Evolutionary conservation across 2,888 invertebrate species (phyloP).

Genomic region (Scaptomyza flava): DNA sequence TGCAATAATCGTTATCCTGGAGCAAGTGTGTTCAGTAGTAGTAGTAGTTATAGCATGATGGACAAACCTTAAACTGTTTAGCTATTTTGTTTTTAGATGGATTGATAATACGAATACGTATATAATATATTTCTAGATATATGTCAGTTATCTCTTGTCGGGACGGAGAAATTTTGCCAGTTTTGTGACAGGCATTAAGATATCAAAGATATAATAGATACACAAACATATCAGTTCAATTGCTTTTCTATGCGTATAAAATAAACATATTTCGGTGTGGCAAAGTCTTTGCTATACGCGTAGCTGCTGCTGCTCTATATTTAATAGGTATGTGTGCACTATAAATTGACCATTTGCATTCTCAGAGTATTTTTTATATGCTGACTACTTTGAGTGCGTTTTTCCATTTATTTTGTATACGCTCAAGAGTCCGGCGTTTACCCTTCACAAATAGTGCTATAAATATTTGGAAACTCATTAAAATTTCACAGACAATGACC

Average conservation of each 20-base stretch:
- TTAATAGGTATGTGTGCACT: conserved; percentile 43
- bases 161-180: conserved; percentile 49
- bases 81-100: conserved; percentile 44
- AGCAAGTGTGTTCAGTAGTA: conserved; percentile 68
- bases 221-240: conserved; percentile 41
- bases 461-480: conserved; percentile 76
- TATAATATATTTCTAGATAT: conserved; percentile 29
- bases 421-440: conserved; percentile 71
- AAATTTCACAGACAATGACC: conserved; percentile 64
- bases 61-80: conserved; percentile 67
- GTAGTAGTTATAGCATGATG: conserved; percentile 67
- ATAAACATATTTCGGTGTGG: conserved; percentile 33
- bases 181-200: conserved; percentile 45
- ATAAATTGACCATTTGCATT: conserved; percentile 46
- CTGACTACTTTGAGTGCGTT: conserved; percentile 68
- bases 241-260: conserved; percentile 37
- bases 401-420: conserved; percentile 44
- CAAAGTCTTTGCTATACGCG: conserved; percentile 57
- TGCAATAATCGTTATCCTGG: conserved; percentile 65
- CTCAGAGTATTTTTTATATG: conserved; percentile 54
- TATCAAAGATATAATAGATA: conserved; percentile 35
- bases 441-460: conserved; percentile 74
- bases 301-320: conserved; percentile 39
- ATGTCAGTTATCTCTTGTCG: conserved; percentile 33
- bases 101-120: conserved; percentile 55